A percentile compares a stretch with the other conserved stretches of the same genome.
Conservation (phyloP, 2,113 vertebrate genomes). For the Burhinus bistriatus region DNA sequence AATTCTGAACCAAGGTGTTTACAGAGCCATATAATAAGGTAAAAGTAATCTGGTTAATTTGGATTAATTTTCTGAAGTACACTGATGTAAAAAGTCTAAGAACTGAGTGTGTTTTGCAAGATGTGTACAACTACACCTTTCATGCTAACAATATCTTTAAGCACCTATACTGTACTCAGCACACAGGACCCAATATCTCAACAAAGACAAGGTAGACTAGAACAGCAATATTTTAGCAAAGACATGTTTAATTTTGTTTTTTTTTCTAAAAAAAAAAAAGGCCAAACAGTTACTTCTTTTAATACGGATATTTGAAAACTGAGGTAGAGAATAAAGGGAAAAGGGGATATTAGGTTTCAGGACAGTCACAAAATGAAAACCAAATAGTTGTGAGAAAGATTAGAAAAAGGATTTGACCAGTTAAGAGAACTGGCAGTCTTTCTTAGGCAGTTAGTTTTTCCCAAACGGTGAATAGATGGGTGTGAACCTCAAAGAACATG, state of each 20-base stretch:
- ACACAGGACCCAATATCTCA: neutral
- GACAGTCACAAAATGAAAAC: neutral
- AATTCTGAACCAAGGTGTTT: neutral
- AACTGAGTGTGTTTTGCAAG: neutral
- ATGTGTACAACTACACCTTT: neutral
- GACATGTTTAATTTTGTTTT: neutral
- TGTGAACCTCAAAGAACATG: neutral
- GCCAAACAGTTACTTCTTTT: neutral
- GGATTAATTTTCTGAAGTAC: neutral
- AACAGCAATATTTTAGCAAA: neutral
- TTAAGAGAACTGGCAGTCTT: neutral
- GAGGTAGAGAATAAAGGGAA: neutral
- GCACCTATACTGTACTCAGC: neutral
- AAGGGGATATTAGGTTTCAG: neutral
- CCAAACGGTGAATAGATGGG: neutral
- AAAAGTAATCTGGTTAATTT: neutral
- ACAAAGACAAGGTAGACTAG: neutral
- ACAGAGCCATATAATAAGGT: neutral
- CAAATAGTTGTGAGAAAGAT: neutral
- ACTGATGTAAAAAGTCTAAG: neutral
- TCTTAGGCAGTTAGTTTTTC: neutral
- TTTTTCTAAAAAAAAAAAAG: neutral
- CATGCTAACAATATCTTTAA: neutral
- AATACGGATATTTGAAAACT: neutral
- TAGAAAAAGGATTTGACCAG: neutral